Evolutionary conservation across 2,888 invertebrate species (phyloP).

Genomic region (Ornithoptera alexandrae): DNA sequence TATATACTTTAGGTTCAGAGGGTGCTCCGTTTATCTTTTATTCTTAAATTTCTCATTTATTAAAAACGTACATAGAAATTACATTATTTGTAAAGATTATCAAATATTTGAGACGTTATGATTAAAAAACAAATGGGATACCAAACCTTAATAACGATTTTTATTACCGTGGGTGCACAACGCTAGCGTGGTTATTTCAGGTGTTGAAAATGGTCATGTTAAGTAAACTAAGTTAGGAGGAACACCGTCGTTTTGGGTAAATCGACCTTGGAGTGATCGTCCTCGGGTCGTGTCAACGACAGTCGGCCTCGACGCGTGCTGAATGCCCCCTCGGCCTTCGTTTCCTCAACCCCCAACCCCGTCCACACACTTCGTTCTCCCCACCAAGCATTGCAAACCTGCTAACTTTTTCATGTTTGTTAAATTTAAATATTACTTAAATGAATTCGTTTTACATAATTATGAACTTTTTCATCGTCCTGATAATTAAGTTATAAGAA

Average conservation of each 20-base stretch:
- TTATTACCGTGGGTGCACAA: not conserved
- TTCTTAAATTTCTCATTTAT: too few relatives aligned
- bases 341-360: constrained; percentile 37
- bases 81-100: too few relatives aligned
- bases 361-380: constrained; percentile 15
- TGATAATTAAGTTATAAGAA: not conserved
- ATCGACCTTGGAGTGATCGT: constrained; percentile 67
- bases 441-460: not conserved
- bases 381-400: constrained; percentile 12
- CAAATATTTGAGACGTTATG: too few relatives aligned
- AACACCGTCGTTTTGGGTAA: constrained; percentile 47
- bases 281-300: constrained; percentile 75
- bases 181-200: not conserved
- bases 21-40: too few relatives aligned
- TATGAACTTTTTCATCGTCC: not conserved
- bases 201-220: constrained; percentile 15
- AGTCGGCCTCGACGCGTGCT: constrained; percentile 58
- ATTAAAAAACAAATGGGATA: not conserved
- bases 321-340: constrained; percentile 41
- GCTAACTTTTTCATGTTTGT: constrained; percentile 8
- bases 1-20: too few relatives aligned
- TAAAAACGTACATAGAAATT: too few relatives aligned
- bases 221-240: constrained; percentile 31
- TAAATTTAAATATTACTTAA: not conserved
- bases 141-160: not conserved